Conservation (phyloP, 2,797 vertebrate species). For the Hippopotamyrus pictus region DNA sequence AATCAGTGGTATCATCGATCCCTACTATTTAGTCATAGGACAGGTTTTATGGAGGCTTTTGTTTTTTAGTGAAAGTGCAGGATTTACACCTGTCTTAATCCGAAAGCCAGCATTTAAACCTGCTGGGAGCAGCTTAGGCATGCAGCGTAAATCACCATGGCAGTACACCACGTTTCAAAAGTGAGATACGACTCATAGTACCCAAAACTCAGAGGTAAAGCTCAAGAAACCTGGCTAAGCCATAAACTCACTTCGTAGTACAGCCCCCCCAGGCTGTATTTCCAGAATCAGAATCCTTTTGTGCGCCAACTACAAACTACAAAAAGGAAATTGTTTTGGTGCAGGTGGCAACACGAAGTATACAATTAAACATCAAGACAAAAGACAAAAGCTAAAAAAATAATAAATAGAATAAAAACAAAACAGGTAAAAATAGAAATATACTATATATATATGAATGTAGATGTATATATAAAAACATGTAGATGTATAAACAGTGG, state of each 20-base stretch:
- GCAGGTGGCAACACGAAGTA: neutral
- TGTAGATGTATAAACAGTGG: neutral
- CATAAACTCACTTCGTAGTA: neutral
- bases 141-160: neutral
- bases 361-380: neutral
- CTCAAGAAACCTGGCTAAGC: neutral
- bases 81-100: neutral
- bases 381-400: neutral
- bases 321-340: neutral
- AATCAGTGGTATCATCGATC: neutral
- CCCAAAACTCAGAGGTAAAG: neutral
- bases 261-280: neutral
- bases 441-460: neutral
- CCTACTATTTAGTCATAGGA: neutral
- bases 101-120: neutral
- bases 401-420: neutral
- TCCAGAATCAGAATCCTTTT: neutral
- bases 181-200: neutral
- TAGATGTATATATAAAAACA: neutral
- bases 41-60: neutral
- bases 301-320: neutral
- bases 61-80: neutral
- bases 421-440: neutral
- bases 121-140: neutral
- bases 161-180: neutral